Evolutionary conservation across 2,888 invertebrate species (phyloP).

Genomic region (Epistrophella euchroma): DNA sequence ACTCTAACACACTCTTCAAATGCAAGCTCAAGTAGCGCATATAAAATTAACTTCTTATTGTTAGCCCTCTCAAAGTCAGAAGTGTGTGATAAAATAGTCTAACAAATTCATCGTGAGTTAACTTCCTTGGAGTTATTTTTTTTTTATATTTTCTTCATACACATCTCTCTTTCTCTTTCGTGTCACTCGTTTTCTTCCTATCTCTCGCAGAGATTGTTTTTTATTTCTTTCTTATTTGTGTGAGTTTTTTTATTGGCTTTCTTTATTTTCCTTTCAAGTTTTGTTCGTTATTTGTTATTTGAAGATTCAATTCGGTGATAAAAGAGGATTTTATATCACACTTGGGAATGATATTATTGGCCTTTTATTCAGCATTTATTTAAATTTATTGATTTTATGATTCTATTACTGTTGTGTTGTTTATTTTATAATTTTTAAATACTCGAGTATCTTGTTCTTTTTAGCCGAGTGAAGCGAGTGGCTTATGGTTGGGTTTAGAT

Average conservation of each 20-base stretch:
- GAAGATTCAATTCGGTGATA: conserved; percentile 72
- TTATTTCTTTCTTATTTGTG: conserved; percentile 1
- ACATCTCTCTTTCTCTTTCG: conserved; percentile 22
- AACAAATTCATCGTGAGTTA: conserved; percentile 55
- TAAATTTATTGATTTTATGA: conserved; percentile 73
- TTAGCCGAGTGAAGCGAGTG: background rate
- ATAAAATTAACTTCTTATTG: background rate
- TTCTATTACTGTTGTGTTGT: conserved; percentile 70
- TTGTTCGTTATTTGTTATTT: conserved; percentile 41
- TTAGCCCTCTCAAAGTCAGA: background rate
- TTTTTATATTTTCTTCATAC: background rate
- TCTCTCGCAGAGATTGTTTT: background rate
- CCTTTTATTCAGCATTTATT: conserved; percentile 71
- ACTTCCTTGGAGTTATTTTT: conserved; percentile 15
- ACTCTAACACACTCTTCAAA: no score
- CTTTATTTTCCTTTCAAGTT: conserved; percentile 49
- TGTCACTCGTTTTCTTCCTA: background rate
- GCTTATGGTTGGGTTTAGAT: conserved; percentile 1
- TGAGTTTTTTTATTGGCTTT: conserved; percentile 37
- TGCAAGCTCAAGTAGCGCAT: background rate
- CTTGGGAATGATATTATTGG: conserved; percentile 66
- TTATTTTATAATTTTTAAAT: conserved; percentile 36
- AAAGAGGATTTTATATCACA: conserved; percentile 70
- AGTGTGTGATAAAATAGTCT: conserved; percentile 58
- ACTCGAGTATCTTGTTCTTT: conserved; percentile 27